A percentile compares a stretch with the other conserved stretches of the same genome.
Evolutionary conservation across 2,797 vertebrate genomes (phyloP).

Genomic region (Meriones psammophilus): DNA sequence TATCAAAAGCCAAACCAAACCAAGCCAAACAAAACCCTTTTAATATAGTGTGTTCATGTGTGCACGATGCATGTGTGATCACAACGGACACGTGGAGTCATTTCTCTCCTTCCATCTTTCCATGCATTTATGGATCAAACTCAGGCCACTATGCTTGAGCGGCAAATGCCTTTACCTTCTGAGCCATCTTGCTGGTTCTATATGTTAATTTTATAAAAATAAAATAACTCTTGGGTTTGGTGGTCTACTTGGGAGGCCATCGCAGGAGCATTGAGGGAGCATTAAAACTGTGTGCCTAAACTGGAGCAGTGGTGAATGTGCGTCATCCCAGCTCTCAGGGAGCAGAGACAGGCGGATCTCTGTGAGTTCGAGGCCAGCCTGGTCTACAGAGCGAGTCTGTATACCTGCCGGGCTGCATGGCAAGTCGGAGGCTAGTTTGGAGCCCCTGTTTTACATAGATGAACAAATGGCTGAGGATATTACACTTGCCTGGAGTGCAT

Average conservation of each 20-base stretch:
- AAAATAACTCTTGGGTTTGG: neutral
- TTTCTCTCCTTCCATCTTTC: neutral
- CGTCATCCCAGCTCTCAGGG: too few relatives aligned
- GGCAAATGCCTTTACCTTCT: neutral
- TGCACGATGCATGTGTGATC: too few relatives aligned
- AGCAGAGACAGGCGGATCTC: too few relatives aligned
- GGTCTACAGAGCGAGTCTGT: too few relatives aligned
- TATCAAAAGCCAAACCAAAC: too few relatives aligned
- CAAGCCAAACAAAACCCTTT: neutral
- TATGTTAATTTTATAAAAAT: neutral
- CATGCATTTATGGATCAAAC: too few relatives aligned
- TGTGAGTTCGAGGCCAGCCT: too few relatives aligned
- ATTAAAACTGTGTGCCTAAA: too few relatives aligned
- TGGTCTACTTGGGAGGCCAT: neutral
- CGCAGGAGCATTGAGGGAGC: too few relatives aligned
- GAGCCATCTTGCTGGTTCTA: neutral
- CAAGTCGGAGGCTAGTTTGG: neutral
- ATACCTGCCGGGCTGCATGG: neutral
- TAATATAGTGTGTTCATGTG: neutral
- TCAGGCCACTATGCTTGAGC: neutral
- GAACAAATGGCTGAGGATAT: neutral
- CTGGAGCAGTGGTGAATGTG: too few relatives aligned
- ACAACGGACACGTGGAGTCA: neutral
- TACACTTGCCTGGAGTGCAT: neutral
- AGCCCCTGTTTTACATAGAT: neutral